Evolutionary conservation across 2,888 invertebrate species (phyloP).

Genomic region (Parasteatoda lunata): DNA sequence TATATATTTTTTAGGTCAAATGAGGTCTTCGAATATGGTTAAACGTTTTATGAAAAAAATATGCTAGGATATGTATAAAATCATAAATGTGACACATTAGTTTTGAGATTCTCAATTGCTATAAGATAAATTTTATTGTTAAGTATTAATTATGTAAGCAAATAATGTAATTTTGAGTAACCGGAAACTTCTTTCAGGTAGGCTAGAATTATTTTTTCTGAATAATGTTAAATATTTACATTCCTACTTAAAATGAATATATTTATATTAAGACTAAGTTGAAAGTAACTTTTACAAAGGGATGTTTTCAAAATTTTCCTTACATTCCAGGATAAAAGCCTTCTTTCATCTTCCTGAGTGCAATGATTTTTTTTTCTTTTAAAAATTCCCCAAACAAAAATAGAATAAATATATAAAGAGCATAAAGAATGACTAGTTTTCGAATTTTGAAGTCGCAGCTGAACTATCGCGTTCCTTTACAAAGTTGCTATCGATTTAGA

Average conservation of each 20-base stretch:
- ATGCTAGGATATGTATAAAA: no score
- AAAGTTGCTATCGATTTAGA: conserved; percentile 4
- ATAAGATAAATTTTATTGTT: no score
- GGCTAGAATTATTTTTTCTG: conserved; percentile 1
- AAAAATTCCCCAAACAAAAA: background rate
- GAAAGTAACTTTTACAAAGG: no score
- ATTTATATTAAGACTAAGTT: no score
- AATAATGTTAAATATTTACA: no score
- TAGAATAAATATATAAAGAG: conserved; percentile 6
- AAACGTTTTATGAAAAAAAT: no score
- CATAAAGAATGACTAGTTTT: background rate
- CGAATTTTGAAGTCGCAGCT: conserved; percentile 23
- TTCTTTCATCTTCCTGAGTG: conserved; percentile 24
- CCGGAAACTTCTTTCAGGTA: background rate
- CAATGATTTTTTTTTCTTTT: background rate
- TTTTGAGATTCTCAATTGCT: no score
- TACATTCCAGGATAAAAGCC: background rate
- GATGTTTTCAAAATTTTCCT: no score
- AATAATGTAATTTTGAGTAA: background rate
- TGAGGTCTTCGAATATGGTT: no score
- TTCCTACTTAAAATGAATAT: no score
- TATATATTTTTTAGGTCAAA: no score
- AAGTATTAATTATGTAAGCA: background rate
- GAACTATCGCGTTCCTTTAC: conserved; percentile 10
- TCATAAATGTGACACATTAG: no score